These are phyloP conservation scores for Sipunculus nudus DNA, from an alignment of 2,888 invertebrate genomes.

Conservation along the genomic window DNA sequence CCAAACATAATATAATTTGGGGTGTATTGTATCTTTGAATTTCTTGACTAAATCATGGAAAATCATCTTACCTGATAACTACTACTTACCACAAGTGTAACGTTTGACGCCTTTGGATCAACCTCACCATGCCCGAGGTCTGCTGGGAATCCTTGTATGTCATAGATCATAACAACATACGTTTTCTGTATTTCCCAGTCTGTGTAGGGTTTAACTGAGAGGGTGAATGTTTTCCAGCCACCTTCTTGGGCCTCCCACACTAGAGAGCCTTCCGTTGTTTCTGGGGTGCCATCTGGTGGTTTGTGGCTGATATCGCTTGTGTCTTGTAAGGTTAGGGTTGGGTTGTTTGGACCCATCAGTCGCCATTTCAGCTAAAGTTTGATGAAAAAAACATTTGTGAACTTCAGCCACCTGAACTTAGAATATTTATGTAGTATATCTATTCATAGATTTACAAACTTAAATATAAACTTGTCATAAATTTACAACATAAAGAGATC, in stretches of 20 bases:
- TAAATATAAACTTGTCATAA: no score
- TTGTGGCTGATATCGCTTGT: constrained; percentile 53
- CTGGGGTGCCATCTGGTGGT: constrained; percentile 34
- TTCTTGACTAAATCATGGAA: no score
- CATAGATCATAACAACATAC: constrained; percentile 52
- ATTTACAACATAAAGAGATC: no score
- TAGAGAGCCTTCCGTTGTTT: constrained; percentile 52
- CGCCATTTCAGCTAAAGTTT: constrained; percentile 55
- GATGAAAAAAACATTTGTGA: not conserved
- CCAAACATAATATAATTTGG: no score
- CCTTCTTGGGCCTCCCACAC: constrained; percentile 53
- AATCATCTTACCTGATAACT: no score
- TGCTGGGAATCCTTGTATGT: constrained; percentile 48
- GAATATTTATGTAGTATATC: no score
- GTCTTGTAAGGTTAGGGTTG: constrained; percentile 44
- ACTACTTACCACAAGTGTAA: constrained; percentile 51
- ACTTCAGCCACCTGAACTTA: not conserved
- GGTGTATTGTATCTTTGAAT: no score
- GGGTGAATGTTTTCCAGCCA: constrained; percentile 51
- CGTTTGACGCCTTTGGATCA: constrained; percentile 45
- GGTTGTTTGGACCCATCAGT: constrained; percentile 62
- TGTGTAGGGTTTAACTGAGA: constrained; percentile 55
- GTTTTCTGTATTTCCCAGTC: constrained; percentile 61
- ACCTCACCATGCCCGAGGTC: constrained; percentile 54
- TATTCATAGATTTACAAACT: no score